Evolutionary conservation across 2,797 vertebrate genomes (phyloP), one percentile per base, ranked within the genome.

Genomic region (Pogonophryne albipinna): DNA sequence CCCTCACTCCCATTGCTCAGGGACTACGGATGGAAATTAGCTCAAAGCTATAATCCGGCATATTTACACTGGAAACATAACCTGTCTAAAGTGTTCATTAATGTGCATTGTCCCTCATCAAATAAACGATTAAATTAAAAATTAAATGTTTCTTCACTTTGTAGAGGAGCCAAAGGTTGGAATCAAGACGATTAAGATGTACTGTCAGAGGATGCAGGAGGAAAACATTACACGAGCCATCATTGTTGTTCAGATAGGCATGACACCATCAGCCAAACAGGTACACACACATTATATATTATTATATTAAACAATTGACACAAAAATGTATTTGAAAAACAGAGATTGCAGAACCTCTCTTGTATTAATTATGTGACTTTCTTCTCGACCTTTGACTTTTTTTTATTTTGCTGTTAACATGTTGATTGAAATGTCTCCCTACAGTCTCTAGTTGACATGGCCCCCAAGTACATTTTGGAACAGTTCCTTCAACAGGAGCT

Each of bases 151-250:
- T 59, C 11, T 59, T 50, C 7, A 15, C 8, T 1, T 38, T n/a
- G 77, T 92, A 99, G 98, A 99, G 97, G 98, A 99, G 71, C 97
- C 98, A 27, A 99, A 99, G 68, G 98, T 99, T 31, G 98, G 98
- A 0, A 99, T 99, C 66, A 99, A 99, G 92, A 99, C 98, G 0
- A 99, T 99, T 80, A 99, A 99, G 89, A 98, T 99, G 95, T 99
- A 99, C 89, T 99, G 98, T 80, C 98, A 99, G 87, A 94, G 97
- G 34, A 99, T 99, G 98, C 98, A 99, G 91, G 98, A 99, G 77
- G 97, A 99, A 89, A 99, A 99, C 92, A 99, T 99, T 92, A 99
- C 98, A 0, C 90, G 97, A 0, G 98, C 98, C 0, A 95, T 98
- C 78, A 98, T 98, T 15, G 98, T 99, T 70, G 98, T 99, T 14